Evolutionary conservation across 64 coral and sea anemone species (phyloP), one percentile per base, ranked within the genome.

Genomic region (Dendronephthya gigantea): DNA sequence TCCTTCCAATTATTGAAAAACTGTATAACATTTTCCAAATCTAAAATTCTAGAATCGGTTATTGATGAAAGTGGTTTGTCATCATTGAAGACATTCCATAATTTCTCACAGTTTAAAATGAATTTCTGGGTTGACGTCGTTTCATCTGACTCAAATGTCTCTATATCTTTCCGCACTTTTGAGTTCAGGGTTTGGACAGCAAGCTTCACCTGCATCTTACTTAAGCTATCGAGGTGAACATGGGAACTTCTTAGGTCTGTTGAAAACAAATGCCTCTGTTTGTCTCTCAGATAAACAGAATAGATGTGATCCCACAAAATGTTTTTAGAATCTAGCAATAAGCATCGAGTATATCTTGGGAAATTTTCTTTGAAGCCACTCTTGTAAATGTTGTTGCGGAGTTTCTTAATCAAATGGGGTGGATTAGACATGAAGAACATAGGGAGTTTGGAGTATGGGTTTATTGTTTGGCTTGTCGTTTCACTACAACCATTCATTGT

Each of bases 11-110:
- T 79, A 19, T 34, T 79, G 32, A 79, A 79, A 79, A 79, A 79
- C 14, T 12, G 72, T 14, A 79, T 29, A 79, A 79, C 72, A 35
- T 79, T 79, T 36, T 79, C 27, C 72, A 79, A 79, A 79, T 79
- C 72, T 34, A 9, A 17, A 79, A 79, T 79, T 8, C 72, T 79
- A 39, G 72, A 79, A 79, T 79, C 72, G 10, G 72, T 79, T 36
- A 39, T 79, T 79, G 72, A 79, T 79, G 72, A 79, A 79, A 79
- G 30, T 79, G 72, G 72, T 79, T 79, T 79, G 72, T 79, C 72
- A 79, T 79, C 72, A 35, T 79, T 79, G 36, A 79, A 79, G 72
- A 19, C 72, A 79, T 19, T 34, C 72, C 32, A 79, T 19, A 79
- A 79, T 17, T 17, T 79, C 72, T 79, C 72, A 79, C 72, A 13